A percentile compares a stretch with the other conserved stretches of the same genome.
phyloP scores from a whole-genome alignment of 2,888 invertebrate species.

The Sarcophaga caerulescens region DNA sequence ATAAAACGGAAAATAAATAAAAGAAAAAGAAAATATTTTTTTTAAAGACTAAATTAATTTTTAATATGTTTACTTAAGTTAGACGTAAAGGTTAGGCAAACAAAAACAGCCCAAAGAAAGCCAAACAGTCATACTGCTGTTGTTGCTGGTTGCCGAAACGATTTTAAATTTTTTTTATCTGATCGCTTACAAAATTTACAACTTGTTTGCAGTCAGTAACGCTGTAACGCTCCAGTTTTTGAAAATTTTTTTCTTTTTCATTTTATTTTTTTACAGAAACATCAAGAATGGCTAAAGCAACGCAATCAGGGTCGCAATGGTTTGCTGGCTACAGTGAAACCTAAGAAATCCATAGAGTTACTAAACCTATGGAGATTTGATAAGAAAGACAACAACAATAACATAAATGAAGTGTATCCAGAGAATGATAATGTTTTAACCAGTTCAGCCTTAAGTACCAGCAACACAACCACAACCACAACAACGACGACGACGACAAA shows the following conservation, averaged over 20 bases:
- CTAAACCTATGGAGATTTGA: constrained; percentile 75
- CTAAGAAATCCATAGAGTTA: constrained; percentile 70
- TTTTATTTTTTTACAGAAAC: constrained; percentile 74
- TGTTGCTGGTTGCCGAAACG: no score
- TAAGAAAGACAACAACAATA: constrained; percentile 70
- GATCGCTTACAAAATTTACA: no score
- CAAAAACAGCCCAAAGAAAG: no score
- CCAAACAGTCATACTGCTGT: no score
- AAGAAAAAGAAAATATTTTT: background rate
- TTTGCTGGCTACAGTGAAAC: constrained; percentile 58
- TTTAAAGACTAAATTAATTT: background rate
- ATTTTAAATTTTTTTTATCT: no score
- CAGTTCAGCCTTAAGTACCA: constrained; percentile 37
- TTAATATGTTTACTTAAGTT: constrained; percentile 9
- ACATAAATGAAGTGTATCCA: constrained; percentile 77
- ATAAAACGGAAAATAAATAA: background rate
- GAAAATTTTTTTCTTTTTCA: no score
- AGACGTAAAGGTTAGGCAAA: background rate
- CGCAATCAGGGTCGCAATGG: constrained; percentile 70
- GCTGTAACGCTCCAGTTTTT: no score
- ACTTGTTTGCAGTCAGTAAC: no score
- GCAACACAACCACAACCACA: constrained; percentile 7
- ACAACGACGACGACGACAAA: constrained; percentile 37
- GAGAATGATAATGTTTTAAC: constrained; percentile 72
- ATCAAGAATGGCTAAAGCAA: constrained; percentile 79